A percentile compares a stretch with the other conserved stretches of the same genome.
Conservation (phyloP, 30 jellyfish, hydroid and myxozoan species). For the Cassiopea xamachana region DNA sequence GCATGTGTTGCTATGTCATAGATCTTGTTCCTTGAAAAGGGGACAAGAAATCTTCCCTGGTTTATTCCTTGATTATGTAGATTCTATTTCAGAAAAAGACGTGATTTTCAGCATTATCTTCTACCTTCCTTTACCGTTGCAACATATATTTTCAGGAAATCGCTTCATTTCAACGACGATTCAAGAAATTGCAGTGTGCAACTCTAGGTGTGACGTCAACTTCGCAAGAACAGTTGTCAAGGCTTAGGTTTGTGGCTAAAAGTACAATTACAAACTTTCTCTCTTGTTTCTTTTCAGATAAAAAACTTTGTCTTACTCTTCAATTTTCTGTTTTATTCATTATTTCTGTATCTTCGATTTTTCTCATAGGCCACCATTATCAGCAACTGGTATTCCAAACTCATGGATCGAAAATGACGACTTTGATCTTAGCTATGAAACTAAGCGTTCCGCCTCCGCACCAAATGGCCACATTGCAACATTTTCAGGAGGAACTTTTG, state of each 20-base stretch:
- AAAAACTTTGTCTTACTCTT: not conserved
- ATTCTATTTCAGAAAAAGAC: not conserved
- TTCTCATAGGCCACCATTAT: slow-evolving; percentile 59
- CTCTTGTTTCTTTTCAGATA: not conserved
- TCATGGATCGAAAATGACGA: slow-evolving; percentile 47
- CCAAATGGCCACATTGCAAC: slow-evolving; percentile 53
- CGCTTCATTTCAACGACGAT: slow-evolving; percentile 82
- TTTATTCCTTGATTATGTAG: not conserved
- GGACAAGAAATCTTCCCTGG: not conserved
- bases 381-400: slow-evolving; percentile 64
- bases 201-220: slow-evolving; percentile 74
- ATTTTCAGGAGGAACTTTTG: not conserved
- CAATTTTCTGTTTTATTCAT: too few relatives aligned
- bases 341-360: not conserved
- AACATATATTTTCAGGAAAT: slow-evolving; percentile 40
- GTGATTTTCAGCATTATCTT: not conserved
- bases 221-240: slow-evolving; percentile 51
- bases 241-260: slow-evolving; percentile 32
- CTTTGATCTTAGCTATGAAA: not conserved
- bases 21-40: not conserved
- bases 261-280: not conserved
- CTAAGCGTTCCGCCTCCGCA: slow-evolving; percentile 59
- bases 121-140: not conserved
- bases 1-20: not conserved
- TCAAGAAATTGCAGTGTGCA: slow-evolving; percentile 61